Conservation (phyloP, 1,140 invertebrate species). For the Metaphire vulgaris region DNA sequence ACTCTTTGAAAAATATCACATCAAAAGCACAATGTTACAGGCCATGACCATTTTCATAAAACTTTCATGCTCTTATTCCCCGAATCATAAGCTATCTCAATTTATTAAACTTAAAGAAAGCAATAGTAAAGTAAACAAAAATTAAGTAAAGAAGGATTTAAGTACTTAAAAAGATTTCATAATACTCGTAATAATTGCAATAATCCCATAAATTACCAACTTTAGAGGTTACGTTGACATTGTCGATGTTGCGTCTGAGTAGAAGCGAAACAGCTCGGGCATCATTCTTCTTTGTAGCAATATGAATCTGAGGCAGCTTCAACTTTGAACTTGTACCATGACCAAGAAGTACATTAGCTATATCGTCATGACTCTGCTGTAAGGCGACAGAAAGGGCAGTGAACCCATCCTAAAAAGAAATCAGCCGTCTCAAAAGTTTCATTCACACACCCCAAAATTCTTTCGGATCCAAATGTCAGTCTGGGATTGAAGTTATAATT, state of each 20-base stretch:
- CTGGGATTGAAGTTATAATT: too few species aligned
- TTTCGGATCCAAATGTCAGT: too few species aligned
- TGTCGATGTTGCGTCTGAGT: background rate
- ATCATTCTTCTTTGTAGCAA: slow-evolving; percentile 9
- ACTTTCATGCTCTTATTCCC: background rate
- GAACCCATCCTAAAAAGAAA: slow-evolving; percentile 8
- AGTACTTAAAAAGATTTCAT: background rate
- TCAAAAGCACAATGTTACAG: background rate
- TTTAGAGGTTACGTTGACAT: background rate
- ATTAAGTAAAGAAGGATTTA: background rate
- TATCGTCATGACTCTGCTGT: slow-evolving; percentile 9
- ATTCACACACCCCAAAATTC: too few species aligned
- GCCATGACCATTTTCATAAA: background rate
- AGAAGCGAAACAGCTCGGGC: background rate
- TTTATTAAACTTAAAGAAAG: background rate
- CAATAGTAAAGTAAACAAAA: background rate
- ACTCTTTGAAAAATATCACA: slow-evolving; percentile 56
- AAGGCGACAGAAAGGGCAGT: slow-evolving; percentile 13
- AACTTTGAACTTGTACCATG: background rate
- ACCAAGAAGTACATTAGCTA: slow-evolving; percentile 1
- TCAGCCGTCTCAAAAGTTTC: too few species aligned
- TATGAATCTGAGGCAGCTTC: slow-evolving; percentile 4
- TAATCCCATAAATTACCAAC: background rate
- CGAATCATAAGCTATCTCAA: background rate
- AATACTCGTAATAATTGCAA: background rate